A percentile compares a stretch with the other conserved stretches of the same genome.
Evolutionary conservation across 2,113 vertebrate species (phyloP).

Genomic region (Myotis davidii): DNA sequence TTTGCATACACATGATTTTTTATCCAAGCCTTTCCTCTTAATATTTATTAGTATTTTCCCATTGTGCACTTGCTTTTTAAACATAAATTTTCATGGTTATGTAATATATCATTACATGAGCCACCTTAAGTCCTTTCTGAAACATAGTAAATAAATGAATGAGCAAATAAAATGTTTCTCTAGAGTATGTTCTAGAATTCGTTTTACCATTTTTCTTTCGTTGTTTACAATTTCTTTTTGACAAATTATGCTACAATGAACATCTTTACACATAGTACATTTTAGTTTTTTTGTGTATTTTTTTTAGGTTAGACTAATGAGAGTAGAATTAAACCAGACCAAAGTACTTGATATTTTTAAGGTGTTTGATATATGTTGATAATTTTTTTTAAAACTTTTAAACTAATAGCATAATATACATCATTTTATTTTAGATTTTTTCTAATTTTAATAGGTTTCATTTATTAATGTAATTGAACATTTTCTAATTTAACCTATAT

Average conservation of each 20-base stretch:
- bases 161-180: conserved; percentile 28
- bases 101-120: neutral
- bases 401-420: neutral
- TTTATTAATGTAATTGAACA: neutral
- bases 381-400: neutral
- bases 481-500: conserved; percentile 24
- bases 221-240: conserved; percentile 5
- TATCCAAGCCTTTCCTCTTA: neutral
- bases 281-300: neutral
- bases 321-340: neutral
- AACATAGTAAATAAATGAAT: neutral
- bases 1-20: neutral
- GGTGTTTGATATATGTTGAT: conserved; percentile 12
- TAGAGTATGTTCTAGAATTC: neutral
- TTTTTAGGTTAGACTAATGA: neutral
- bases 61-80: neutral
- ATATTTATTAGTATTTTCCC: neutral
- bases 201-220: conserved; percentile 37
- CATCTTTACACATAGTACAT: neutral
- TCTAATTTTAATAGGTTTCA: conserved; percentile 37
- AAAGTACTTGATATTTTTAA: conserved; percentile 4
- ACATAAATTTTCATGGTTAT: conserved; percentile 1
- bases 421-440: conserved; percentile 43
- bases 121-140: neutral
- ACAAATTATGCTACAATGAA: neutral